Percentiles rank a stretch among this genome's conserved stretches.
These are phyloP conservation scores for Cynocephalus volans DNA, from an alignment of 2,113 vertebrate genomes.

Conservation along the genomic window DNA sequence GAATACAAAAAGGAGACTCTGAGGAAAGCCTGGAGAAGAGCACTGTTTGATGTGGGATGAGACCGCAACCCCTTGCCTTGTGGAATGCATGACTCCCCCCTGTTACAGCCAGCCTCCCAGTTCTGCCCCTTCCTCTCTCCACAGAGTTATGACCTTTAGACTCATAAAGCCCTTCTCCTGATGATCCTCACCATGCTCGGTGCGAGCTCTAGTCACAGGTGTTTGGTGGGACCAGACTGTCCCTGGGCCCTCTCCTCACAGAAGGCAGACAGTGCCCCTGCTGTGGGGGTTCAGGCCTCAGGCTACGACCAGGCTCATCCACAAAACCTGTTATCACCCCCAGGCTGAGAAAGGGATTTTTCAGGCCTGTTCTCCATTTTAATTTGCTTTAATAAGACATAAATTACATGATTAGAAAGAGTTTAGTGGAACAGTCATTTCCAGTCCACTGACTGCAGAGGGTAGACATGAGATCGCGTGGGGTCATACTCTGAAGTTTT, in stretches of 20 bases:
- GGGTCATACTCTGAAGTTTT: not conserved
- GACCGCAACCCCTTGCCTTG: not conserved
- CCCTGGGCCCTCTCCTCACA: not conserved
- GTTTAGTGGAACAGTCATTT: not conserved
- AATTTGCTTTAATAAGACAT: not conserved
- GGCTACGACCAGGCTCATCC: not conserved
- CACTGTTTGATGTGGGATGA: not conserved
- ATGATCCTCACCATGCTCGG: no score
- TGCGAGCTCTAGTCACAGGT: fast-evolving
- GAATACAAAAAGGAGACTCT: not conserved
- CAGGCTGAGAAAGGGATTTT: not conserved
- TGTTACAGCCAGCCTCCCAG: not conserved
- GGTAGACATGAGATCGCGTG: not conserved
- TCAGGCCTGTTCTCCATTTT: not conserved
- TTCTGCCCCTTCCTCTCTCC: not conserved
- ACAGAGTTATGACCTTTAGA: not conserved
- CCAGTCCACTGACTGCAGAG: not conserved
- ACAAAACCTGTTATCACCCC: not conserved
- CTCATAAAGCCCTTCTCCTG: not conserved
- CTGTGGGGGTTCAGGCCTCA: not conserved
- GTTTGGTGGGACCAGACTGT: not conserved
- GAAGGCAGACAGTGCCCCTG: not conserved
- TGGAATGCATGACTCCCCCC: fast-evolving
- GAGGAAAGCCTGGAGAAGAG: not conserved
- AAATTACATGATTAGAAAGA: not conserved